Evolutionary conservation across 2,888 invertebrate species (phyloP), one percentile per base, ranked within the genome.

Genomic region (Fissipunctia ypsillon): DNA sequence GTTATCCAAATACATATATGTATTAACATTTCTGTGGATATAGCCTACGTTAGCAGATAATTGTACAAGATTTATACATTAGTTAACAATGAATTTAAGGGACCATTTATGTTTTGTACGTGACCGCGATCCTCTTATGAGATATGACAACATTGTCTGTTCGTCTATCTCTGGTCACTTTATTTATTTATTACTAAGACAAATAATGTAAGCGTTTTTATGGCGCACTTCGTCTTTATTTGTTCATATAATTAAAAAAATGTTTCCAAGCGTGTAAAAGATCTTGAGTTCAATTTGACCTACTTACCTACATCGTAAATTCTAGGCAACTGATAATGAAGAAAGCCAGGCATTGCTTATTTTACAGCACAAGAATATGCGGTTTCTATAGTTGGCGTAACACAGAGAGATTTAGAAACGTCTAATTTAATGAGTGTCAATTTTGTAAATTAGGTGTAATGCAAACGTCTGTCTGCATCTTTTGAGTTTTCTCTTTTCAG

Each of bases 151-250:
- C 5, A 22, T 38, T 28, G 14, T 48, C n/a, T 5, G n/a, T 43
- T 19, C 16, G 52, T 48, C 14, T 59, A 52, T 28, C n/a, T 38
- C 65, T 31, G 3, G n/a, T n/a, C 9, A 14, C 14, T 31, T 50
- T 38, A 16, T 52, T 31, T n/a, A n/a, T 16, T 68, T 9, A 48
- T 38, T 41, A 38, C 6, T 3, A 28, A 61, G 2, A 25, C 16
- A 70, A 69, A 43, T 7, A 72, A 59, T 35, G 16, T n/a, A 31
- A 41, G 41, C 7, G 19, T 31, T 57, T 48, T 31, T 31, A 25
- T 2, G 16, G 4, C 2, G 41, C 31, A 66, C 3, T 66, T 66
- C 6, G 16, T 19, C 2, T 41, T 69, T 72, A n/a, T 31, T 41
- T 52, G 38, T 41, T 31, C 19, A 25, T 69, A 35, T n/a, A n/a